Evolutionary conservation across 2,113 vertebrate species (phyloP).

Genomic region (Emydura subglobosa): DNA sequence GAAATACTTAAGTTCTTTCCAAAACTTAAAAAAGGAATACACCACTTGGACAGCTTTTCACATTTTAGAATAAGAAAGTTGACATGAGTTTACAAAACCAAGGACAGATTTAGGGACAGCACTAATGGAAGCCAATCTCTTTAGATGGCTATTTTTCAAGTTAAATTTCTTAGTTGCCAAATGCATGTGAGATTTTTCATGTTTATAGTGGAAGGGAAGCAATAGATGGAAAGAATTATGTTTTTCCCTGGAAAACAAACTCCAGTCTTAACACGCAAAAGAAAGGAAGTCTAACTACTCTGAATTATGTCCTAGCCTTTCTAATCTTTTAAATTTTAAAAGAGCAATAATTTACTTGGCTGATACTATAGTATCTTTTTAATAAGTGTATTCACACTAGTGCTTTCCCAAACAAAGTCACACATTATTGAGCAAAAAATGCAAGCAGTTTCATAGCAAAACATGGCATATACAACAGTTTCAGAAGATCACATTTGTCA

Average conservation of each 20-base stretch:
- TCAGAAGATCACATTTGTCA: conserved; percentile 77
- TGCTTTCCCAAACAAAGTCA: conserved; percentile 82
- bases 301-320: conserved; percentile 36
- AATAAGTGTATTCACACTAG: conserved; percentile 74
- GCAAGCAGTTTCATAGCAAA: conserved; percentile 81
- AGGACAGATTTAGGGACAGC: conserved; percentile 70
- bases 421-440: conserved; percentile 76
- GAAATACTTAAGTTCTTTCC: conserved; percentile 20
- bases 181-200: conserved; percentile 8
- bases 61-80: conserved; percentile 56
- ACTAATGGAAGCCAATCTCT: conserved; percentile 68
- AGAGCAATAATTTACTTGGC: conserved; percentile 1
- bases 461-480: conserved; percentile 80
- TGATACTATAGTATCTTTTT: conserved; percentile 7
- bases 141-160: conserved; percentile 21
- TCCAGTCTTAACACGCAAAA: conserved; percentile 45
- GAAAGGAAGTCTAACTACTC: conserved; percentile 38
- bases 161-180: conserved; percentile 2
- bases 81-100: conserved; percentile 66
- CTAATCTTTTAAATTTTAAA: background rate
- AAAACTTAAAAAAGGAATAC: conserved; percentile 42
- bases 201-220: background rate
- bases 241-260: conserved; percentile 5
- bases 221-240: conserved; percentile 7
- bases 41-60: conserved; percentile 53